Conservation (phyloP, 1,140 invertebrate genomes). For the Brachionus sp. region DNA sequence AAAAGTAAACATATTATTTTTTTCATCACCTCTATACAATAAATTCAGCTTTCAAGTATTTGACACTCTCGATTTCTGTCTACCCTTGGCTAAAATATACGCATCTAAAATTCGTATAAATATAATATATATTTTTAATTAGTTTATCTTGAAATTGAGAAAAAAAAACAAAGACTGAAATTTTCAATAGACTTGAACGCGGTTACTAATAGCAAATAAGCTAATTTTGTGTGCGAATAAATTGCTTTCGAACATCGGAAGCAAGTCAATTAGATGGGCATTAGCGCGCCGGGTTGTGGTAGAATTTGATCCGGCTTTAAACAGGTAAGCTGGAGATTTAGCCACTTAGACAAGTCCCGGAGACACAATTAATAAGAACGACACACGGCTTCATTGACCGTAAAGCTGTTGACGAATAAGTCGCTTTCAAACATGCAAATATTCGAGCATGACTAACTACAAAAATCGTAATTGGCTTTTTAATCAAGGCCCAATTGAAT, state of each 20-base stretch:
- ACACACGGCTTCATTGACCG: conserved; percentile 42
- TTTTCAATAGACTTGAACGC: not conserved
- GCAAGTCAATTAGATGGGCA: not conserved
- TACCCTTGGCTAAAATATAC: not conserved
- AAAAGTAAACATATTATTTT: conserved; percentile 8
- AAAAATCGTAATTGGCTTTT: not conserved
- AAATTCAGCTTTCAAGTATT: conserved; percentile 16
- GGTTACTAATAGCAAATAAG: not conserved
- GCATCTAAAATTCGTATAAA: not conserved
- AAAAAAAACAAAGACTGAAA: not conserved
- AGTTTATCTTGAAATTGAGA: conserved; percentile 30
- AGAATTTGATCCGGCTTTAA: not conserved
- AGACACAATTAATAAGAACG: conserved; percentile 25
- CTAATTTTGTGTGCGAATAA: not conserved
- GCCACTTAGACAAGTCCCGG: conserved; percentile 39
- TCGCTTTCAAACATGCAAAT: not conserved
- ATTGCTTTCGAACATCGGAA: not conserved
- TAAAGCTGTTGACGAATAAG: conserved; percentile 11
- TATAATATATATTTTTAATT: conserved; percentile 3
- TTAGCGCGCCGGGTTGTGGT: not conserved
- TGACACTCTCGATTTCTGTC: not conserved
- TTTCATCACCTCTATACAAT: not conserved
- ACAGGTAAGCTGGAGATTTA: conserved; percentile 33
- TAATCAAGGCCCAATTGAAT: not conserved
- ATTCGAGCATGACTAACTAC: conserved; percentile 9